Evolutionary conservation across 1,140 invertebrate genomes (phyloP).

Genomic region (Grapholita molesta): DNA sequence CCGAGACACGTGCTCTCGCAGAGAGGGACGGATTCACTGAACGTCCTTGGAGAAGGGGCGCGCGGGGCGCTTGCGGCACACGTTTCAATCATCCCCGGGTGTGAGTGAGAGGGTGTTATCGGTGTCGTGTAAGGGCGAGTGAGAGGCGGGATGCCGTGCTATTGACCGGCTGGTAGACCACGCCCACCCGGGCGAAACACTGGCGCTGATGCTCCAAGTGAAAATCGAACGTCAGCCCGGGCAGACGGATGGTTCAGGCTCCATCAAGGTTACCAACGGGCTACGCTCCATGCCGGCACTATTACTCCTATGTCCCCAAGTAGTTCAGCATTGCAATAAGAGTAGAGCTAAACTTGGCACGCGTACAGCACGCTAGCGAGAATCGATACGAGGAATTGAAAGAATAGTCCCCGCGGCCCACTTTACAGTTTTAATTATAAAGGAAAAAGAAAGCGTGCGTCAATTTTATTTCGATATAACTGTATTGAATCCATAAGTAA

Average conservation of each 20-base stretch:
- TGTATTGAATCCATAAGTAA: conserved; percentile 11
- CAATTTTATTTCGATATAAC: conserved; percentile 3
- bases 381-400: conserved; percentile 32
- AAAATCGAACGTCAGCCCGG: conserved; percentile 75
- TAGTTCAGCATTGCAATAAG: conserved; percentile 19
- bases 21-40: conserved; percentile 77
- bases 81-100: conserved; percentile 75
- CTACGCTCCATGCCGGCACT: conserved; percentile 6
- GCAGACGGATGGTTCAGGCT: conserved; percentile 60
- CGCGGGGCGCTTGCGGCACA: conserved; percentile 75
- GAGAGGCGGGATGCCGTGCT: conserved; percentile 64
- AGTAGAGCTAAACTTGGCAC: conserved; percentile 40
- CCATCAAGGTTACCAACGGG: conserved; percentile 60
- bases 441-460: neutral
- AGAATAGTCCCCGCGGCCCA: conserved; percentile 35
- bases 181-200: conserved; percentile 71
- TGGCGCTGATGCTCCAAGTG: conserved; percentile 69
- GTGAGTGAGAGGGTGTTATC: conserved; percentile 48
- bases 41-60: conserved; percentile 73
- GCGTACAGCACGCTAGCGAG: conserved; percentile 47
- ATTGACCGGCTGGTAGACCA: conserved; percentile 74
- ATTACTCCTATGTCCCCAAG: conserved; percentile 20
- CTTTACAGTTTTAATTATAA: conserved; percentile 41
- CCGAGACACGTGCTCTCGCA: conserved; percentile 74
- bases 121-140: conserved; percentile 32